Percentiles rank a stretch among this genome's conserved stretches.
These are phyloP conservation scores for Andrena camellia DNA, from an alignment of 2,888 invertebrate species.

Conservation along the genomic window DNA sequence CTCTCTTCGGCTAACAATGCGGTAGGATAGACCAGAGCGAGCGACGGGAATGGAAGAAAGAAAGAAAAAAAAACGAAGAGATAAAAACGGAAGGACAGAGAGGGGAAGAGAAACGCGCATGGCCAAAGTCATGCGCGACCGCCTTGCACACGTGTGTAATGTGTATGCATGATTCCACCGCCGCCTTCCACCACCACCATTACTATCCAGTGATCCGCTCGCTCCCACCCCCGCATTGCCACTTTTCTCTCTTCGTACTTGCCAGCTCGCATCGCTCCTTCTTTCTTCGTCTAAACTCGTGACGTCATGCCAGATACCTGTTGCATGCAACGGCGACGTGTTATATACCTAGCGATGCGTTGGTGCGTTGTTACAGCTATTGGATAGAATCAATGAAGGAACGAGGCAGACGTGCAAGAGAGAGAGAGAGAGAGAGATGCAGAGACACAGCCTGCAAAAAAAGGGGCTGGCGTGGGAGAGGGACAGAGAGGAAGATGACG, in stretches of 20 bases:
- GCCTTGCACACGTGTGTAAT: constrained; percentile 45
- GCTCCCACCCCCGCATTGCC: constrained; percentile 41
- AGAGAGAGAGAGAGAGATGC: not conserved
- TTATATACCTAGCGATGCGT: constrained; percentile 51
- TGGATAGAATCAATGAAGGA: constrained; percentile 25
- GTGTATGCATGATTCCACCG: constrained; percentile 50
- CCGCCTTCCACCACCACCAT: constrained; percentile 44
- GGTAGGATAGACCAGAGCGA: constrained; percentile 14
- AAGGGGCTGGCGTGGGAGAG: not conserved
- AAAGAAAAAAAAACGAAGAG: constrained; percentile 5
- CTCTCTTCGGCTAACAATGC: constrained; percentile 49
- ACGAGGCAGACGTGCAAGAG: not conserved
- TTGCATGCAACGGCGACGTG: constrained; percentile 73
- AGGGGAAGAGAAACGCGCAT: constrained; percentile 30
- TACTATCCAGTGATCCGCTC: constrained; percentile 31
- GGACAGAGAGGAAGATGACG: constrained; percentile 26
- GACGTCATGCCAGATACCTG: constrained; percentile 78
- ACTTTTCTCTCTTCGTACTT: constrained; percentile 27
- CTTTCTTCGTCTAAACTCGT: constrained; percentile 64
- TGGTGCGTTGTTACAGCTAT: constrained; percentile 49
- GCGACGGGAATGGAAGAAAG: not conserved
- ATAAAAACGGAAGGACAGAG: constrained; percentile 20
- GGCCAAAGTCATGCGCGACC: constrained; percentile 62
- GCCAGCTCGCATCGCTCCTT: constrained; percentile 31
- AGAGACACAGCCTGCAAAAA: not conserved